Conservation (phyloP, 2,888 invertebrate species). For the Coenonympha arcania region DNA sequence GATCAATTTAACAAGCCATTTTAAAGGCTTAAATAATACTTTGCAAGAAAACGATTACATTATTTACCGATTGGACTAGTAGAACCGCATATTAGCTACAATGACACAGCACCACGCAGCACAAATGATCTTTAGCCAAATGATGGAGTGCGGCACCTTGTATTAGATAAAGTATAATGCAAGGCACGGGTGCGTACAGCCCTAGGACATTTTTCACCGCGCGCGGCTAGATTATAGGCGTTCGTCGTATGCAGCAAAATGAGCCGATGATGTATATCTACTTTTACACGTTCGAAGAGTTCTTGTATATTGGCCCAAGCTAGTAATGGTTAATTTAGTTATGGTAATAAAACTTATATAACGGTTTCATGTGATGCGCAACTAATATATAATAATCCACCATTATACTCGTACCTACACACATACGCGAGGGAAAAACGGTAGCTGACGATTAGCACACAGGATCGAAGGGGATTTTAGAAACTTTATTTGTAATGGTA, state of each 20-base stretch:
- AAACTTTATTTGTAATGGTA: too few species aligned
- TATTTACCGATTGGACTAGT: neutral
- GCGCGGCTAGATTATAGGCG: constrained; percentile 58
- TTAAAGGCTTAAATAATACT: too few species aligned
- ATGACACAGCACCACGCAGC: neutral
- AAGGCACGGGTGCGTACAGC: constrained; percentile 30
- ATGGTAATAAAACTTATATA: too few species aligned
- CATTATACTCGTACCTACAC: too few species aligned
- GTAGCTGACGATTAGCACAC: too few species aligned
- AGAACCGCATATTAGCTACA: neutral
- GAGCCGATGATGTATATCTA: constrained; percentile 63
- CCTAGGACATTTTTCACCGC: constrained; percentile 57
- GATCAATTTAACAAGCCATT: too few species aligned
- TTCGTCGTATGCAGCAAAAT: constrained; percentile 61
- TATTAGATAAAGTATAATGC: constrained; percentile 21
- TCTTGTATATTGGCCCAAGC: constrained; percentile 24
- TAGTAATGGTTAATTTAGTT: too few species aligned
- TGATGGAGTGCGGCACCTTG: constrained; percentile 12
- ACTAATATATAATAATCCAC: too few species aligned
- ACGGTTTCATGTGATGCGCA: too few species aligned
- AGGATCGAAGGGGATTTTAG: too few species aligned
- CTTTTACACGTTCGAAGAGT: constrained; percentile 51
- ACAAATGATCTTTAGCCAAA: constrained; percentile 16
- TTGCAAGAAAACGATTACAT: neutral
- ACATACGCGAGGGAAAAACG: too few species aligned